Evolutionary conservation across 2,113 vertebrate species (phyloP).

Genomic region (Hyperoodon ampullatus): DNA sequence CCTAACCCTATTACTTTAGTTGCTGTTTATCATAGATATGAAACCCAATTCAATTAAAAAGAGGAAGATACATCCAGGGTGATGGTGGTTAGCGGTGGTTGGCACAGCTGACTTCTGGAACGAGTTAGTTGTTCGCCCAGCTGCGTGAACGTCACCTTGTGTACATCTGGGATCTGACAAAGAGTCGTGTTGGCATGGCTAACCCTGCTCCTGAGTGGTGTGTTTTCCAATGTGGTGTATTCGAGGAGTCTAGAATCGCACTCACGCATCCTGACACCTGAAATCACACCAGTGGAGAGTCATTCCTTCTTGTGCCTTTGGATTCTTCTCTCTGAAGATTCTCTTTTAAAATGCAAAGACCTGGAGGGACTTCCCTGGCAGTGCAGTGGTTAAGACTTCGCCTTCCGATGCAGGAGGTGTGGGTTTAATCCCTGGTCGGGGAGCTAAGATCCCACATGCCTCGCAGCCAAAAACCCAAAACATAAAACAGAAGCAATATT

Average conservation of each 20-base stretch:
- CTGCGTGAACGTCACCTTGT: background rate
- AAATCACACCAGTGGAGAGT: background rate
- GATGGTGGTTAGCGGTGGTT: background rate
- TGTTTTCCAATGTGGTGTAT: background rate
- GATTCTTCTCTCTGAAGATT: constrained; percentile 4
- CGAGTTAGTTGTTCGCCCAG: background rate
- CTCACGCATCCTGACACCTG: background rate
- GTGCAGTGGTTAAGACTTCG: too few species aligned
- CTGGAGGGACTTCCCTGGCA: too few species aligned
- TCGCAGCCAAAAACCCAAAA: too few species aligned
- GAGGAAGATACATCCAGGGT: background rate
- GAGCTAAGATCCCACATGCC: too few species aligned
- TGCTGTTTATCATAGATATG: background rate
- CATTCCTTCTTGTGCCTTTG: background rate
- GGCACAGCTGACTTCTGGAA: background rate
- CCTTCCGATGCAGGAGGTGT: too few species aligned
- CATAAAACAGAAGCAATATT: too few species aligned
- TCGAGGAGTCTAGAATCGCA: background rate
- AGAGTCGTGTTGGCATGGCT: background rate
- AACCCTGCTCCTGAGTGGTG: background rate
- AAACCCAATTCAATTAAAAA: constrained; percentile 32
- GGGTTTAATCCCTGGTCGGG: too few species aligned
- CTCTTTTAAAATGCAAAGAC: background rate
- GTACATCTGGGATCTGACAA: background rate
- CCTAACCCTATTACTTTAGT: background rate